Base-by-base conservation (phyloP, 2,113 vertebrate species). In the Oreochromis tanganicae region DNA sequence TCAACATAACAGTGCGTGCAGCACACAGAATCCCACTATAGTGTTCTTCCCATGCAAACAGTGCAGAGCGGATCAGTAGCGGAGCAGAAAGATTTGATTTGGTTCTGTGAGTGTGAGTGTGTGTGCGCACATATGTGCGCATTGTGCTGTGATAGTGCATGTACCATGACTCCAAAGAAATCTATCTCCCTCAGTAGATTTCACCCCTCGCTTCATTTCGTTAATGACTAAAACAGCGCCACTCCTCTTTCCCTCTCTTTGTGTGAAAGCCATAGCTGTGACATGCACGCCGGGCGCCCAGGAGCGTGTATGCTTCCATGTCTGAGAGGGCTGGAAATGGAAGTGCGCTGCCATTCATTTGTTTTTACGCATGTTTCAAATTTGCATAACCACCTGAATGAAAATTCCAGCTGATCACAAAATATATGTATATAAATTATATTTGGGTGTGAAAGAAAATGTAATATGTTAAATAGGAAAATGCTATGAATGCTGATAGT, bases 191-290 rank as follows among this genome's bases (percentile, higher is more conserved):
- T 89, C 86, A 90, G 88, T 89, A 94, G 95, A 94, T 94, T 94
- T 95, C 93, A 92, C 92, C 93, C 93, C 93, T 95, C 94, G 87
- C 90, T 95, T 95, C 91, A 94, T 94, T 95, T 93, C 79, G 88
- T 93, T 95, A 94, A 94, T 95, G 94, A 93, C 85, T 92, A 91
- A 94, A 95, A 89, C 84, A 85, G 79, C 87, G 85, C 38, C 85
- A 59, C 82, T 52, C 83, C 91, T 83, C 84, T 85, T 43, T 73
- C 38, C 38, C 56, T 78, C 19, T 38, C 66, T 81, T 36, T 92
- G 90, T 93, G 90, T 84, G 68, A 59, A 87, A 71, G 89, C 63
- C 88, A 59, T n/a, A 48, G 52, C 81, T 85, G 48, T 50, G 54
- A 16, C 71, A 17, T 5, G 27, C 75, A 79, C 81, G 86, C 61